These are phyloP conservation scores for Agrochola lychnidis DNA, from an alignment of 2,888 invertebrate genomes.

Conservation along the genomic window DNA sequence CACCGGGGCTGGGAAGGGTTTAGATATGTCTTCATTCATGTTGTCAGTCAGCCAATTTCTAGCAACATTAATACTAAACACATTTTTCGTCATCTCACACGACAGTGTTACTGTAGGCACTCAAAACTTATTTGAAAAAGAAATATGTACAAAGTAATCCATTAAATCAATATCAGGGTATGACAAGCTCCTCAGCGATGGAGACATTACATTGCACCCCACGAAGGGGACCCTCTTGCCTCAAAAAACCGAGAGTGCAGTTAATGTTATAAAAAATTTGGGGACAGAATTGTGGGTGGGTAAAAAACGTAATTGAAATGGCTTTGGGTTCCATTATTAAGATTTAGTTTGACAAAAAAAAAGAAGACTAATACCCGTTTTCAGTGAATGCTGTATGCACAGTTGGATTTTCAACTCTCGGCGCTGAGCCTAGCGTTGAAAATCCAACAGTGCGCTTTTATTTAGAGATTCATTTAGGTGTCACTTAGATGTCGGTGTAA, in stretches of 20 bases:
- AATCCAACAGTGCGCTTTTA: no score
- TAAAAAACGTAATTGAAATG: slow-evolving; percentile 19
- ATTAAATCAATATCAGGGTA: slow-evolving; percentile 69
- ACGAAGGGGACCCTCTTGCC: slow-evolving; percentile 63
- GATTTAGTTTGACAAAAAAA: background rate
- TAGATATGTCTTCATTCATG: background rate
- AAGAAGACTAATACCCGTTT: background rate
- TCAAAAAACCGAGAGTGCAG: slow-evolving; percentile 57
- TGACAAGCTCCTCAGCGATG: slow-evolving; percentile 65
- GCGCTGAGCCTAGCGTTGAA: no score
- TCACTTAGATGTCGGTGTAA: no score
- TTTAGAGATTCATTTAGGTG: no score
- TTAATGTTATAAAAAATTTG: slow-evolving; percentile 59
- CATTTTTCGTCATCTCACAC: background rate
- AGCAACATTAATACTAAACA: background rate
- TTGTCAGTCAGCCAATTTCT: background rate
- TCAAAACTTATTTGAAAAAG: slow-evolving; percentile 6
- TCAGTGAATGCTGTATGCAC: no score
- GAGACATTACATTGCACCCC: slow-evolving; percentile 72
- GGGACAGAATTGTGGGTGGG: slow-evolving; percentile 35
- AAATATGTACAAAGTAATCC: slow-evolving; percentile 57
- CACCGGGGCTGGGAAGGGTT: background rate
- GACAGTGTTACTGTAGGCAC: no score
- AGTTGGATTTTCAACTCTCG: no score
- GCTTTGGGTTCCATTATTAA: slow-evolving; percentile 45